Evolutionary conservation across 2,888 invertebrate species (phyloP).

Genomic region (Calliscelio sp.): DNA sequence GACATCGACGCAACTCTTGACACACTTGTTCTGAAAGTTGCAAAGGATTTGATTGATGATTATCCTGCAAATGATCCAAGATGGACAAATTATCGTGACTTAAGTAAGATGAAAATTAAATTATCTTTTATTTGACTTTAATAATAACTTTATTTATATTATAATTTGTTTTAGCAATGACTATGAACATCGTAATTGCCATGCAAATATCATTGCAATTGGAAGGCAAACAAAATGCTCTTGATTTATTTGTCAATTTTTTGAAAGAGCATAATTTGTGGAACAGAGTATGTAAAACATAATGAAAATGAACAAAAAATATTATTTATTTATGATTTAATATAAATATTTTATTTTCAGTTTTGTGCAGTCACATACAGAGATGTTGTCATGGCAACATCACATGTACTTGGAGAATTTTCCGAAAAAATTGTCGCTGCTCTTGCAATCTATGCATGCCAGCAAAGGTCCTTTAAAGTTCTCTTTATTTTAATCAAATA

Average conservation of each 20-base stretch:
- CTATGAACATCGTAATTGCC: conserved; percentile 87
- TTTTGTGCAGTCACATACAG: conserved; percentile 86
- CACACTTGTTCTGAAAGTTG: conserved; percentile 89
- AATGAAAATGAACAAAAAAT: neutral
- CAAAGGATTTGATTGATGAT: conserved; percentile 94
- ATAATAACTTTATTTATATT: too few species aligned
- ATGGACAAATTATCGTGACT: conserved; percentile 87
- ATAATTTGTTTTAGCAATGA: conserved; percentile 82
- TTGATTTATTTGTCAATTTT: conserved; percentile 92
- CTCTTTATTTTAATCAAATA: conserved; percentile 1
- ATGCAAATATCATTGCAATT: conserved; percentile 95
- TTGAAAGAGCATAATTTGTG: conserved; percentile 90
- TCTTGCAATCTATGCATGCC: conserved; percentile 89
- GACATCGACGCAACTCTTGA: conserved; percentile 87
- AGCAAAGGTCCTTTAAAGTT: conserved; percentile 86
- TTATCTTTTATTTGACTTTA: too few species aligned
- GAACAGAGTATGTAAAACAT: conserved; percentile 87
- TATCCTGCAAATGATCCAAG: conserved; percentile 95
- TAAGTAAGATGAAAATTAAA: conserved; percentile 78
- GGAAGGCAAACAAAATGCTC: conserved; percentile 94
- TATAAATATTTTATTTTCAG: conserved; percentile 78
- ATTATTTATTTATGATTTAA: neutral
- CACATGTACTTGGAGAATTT: conserved; percentile 89
- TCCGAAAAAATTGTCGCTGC: conserved; percentile 93
- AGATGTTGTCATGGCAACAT: conserved; percentile 87